phyloP scores from a whole-genome alignment of 1,140 invertebrate genomes.

The Ceratina australensis region DNA sequence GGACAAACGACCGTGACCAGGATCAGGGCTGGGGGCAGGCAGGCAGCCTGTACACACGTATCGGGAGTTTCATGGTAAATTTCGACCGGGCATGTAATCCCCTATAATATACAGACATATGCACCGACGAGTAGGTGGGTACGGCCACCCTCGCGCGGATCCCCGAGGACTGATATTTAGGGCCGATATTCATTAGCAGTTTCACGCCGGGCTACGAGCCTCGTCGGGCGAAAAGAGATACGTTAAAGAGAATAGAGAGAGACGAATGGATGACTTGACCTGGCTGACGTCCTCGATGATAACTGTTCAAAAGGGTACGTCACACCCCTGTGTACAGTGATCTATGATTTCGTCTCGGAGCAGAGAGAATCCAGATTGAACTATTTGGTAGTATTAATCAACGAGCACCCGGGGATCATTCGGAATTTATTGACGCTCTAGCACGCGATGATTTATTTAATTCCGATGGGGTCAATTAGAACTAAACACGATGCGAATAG shows the following conservation, averaged over 20 bases:
- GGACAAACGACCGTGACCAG: constrained; percentile 78
- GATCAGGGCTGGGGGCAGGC: constrained; percentile 56
- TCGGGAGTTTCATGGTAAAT: constrained; percentile 47
- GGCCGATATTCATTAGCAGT: constrained; percentile 80
- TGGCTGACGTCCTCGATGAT: constrained; percentile 57
- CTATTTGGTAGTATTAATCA: constrained; percentile 38
- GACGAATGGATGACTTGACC: constrained; percentile 25
- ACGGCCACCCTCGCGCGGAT: constrained; percentile 55
- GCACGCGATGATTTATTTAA: constrained; percentile 3
- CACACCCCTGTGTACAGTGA: constrained; percentile 53
- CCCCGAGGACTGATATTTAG: constrained; percentile 79
- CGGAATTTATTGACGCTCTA: constrained; percentile 24
- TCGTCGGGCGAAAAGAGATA: constrained; percentile 14
- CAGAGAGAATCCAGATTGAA: constrained; percentile 60
- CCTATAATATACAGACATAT: constrained; percentile 75
- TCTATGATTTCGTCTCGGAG: constrained; percentile 58
- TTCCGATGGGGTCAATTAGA: not conserved
- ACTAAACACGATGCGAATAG: too few relatives aligned
- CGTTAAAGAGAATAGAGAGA: not conserved
- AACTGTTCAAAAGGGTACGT: constrained; percentile 59
- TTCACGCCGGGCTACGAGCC: constrained; percentile 70
- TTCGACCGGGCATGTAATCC: constrained; percentile 71
- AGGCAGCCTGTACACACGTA: constrained; percentile 45
- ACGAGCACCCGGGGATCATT: constrained; percentile 28
- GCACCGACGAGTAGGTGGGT: constrained; percentile 62